phyloP scores from a whole-genome alignment of 2,797 vertebrate genomes.

The Poeciliopsis turneri region DNA sequence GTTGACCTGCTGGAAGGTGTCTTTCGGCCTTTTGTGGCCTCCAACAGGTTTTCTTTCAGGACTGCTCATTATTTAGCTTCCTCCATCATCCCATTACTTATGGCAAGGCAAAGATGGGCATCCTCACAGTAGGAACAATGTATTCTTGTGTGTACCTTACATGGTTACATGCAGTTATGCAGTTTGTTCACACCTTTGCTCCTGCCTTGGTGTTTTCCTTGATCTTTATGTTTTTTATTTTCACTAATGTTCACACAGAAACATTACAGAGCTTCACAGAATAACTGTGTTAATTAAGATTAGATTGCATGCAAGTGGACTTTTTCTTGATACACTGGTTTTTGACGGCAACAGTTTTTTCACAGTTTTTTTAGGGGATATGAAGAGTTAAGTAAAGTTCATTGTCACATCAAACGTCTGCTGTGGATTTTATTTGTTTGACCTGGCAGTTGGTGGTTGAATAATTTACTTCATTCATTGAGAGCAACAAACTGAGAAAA shows the following conservation, averaged over 20 bases:
- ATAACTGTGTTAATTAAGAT: not conserved
- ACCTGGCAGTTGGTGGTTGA: slow-evolving; percentile 23
- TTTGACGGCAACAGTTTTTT: not conserved
- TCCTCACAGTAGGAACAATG: not conserved
- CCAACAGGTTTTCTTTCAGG: not conserved
- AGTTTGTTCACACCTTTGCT: not conserved
- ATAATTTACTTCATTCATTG: slow-evolving; percentile 36
- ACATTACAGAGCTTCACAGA: not conserved
- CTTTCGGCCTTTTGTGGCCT: not conserved
- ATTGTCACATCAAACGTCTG: slow-evolving; percentile 38
- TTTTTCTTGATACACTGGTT: not conserved
- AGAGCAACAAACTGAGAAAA: slow-evolving; percentile 40
- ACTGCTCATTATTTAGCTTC: not conserved
- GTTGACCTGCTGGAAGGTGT: not conserved
- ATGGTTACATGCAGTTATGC: not conserved
- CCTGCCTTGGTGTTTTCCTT: not conserved
- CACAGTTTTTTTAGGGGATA: not conserved
- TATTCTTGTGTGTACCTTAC: not conserved
- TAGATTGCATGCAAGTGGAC: not conserved
- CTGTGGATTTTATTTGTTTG: slow-evolving; percentile 27
- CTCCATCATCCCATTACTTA: not conserved
- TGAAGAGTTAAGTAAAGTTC: not conserved
- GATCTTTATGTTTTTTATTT: not conserved
- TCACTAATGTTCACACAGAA: not conserved
- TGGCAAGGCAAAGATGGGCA: not conserved